These are phyloP conservation scores for Dreissena rostriformis DNA, from an alignment of 1,140 invertebrate genomes.

Conservation along the genomic window DNA sequence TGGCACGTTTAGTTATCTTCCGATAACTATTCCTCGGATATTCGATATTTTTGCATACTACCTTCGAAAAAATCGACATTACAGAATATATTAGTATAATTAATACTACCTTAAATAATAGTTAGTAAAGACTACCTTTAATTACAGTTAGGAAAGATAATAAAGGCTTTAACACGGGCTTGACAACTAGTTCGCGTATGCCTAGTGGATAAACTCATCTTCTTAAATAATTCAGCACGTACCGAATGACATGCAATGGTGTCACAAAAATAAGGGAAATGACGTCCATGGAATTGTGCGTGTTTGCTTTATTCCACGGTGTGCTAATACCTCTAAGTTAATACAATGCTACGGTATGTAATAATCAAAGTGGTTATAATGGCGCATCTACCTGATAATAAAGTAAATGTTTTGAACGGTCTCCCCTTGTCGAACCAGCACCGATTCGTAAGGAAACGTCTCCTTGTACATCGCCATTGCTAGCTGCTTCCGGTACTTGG, in stretches of 20 bases:
- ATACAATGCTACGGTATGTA: background rate
- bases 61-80: too few relatives aligned
- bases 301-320: background rate
- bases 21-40: too few relatives aligned
- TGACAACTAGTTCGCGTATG: background rate
- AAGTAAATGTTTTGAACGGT: slow-evolving; percentile 77
- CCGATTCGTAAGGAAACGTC: slow-evolving; percentile 73
- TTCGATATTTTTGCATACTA: too few relatives aligned
- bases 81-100: too few relatives aligned
- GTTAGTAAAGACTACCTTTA: too few relatives aligned
- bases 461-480: slow-evolving; percentile 79
- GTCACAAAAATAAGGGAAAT: background rate
- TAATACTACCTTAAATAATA: too few relatives aligned
- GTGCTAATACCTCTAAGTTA: background rate
- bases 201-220: background rate
- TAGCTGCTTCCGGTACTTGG: slow-evolving; percentile 79
- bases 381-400: slow-evolving; percentile 74
- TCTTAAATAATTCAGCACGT: background rate
- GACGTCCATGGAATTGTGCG: background rate
- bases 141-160: too few relatives aligned
- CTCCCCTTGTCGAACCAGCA: slow-evolving; percentile 76
- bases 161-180: too few relatives aligned
- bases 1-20: too few relatives aligned
- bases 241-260: background rate
- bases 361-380: background rate